Base-by-base conservation (phyloP, 2,113 vertebrate species). In the Pangasianodon gigas region DNA sequence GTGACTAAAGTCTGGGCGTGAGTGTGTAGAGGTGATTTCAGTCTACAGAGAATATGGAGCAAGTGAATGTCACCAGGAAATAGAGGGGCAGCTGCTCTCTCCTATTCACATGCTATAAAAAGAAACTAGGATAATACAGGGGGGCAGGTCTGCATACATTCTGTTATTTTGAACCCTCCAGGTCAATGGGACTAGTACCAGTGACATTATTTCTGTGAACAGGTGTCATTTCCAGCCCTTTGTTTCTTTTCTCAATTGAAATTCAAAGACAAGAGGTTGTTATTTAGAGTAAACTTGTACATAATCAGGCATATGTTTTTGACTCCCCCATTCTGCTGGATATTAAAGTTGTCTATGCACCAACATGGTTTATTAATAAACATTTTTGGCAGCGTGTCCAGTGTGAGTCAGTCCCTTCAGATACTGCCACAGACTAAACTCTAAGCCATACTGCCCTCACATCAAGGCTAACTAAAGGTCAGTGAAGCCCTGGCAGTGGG, bases 321-420 rank as follows among this genome's bases (percentile, higher is more conserved):
- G 67, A n/a, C 56, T 67, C 86, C 69, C 85, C 90, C 51, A 91
- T 93, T 90, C 44, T 75, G 83, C 71, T 86, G 88, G 90, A 89
- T 93, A 80, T 93, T 75, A 52, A 32, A 86, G 91, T 90, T 94
- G 93, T 94, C 94, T 93, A 75, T 93, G 93, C 75, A 90, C 92
- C 94, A 95, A 91, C 93, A 93, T 93, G 65, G 90, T 94, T 94
- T 96, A 96, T 96, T 94, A 95, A 95, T 96, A 96, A 93, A 92
- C 75, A 89, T 82, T 91, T 93, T 87, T 92, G 89, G 90, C 89
- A 83, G 26, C 32, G 60, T 54, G 41, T 56, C 41, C 60, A 48
- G 88, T 80, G 74, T 90, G 83, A 89, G 83, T 88, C 87, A 88
- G 86, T 94, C 86, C 91, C 87, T 89, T 89, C 87, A 90, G 91